Conservation (phyloP, 64 coral and sea anemone species). For the Montipora cactus region DNA sequence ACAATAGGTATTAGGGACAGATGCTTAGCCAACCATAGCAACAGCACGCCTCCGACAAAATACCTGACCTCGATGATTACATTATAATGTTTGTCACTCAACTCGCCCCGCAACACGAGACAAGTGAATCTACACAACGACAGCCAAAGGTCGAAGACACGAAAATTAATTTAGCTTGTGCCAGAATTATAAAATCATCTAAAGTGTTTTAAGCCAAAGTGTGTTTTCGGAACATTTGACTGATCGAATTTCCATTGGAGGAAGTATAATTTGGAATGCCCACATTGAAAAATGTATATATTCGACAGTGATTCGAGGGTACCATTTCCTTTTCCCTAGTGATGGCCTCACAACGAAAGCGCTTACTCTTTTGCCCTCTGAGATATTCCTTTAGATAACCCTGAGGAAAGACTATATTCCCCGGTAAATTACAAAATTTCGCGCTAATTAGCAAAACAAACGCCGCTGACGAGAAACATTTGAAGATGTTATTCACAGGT, state of each 20-base stretch:
- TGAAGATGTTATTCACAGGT: background rate
- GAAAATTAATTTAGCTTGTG: background rate
- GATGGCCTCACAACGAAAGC: background rate
- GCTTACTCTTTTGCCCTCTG: no score
- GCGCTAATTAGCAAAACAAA: background rate
- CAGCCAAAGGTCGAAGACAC: background rate
- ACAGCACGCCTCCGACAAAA: background rate
- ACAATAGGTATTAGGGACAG: background rate
- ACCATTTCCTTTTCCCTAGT: background rate
- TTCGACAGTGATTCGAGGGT: no score
- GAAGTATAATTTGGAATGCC: no score
- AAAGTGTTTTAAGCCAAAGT: background rate
- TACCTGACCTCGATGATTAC: conserved; percentile 45
- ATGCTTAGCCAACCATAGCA: conserved; percentile 34
- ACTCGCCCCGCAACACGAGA: conserved; percentile 8
- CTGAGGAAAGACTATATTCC: background rate
- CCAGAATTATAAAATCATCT: background rate
- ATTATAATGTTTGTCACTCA: conserved; percentile 30
- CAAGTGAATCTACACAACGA: background rate
- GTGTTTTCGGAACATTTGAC: no score
- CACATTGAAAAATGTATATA: no score
- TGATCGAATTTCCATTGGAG: no score
- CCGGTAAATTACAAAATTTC: background rate
- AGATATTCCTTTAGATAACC: background rate
- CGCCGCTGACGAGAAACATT: background rate